Evolutionary conservation across 2,888 invertebrate genomes (phyloP).

Genomic region (Microdon myrmicae): DNA sequence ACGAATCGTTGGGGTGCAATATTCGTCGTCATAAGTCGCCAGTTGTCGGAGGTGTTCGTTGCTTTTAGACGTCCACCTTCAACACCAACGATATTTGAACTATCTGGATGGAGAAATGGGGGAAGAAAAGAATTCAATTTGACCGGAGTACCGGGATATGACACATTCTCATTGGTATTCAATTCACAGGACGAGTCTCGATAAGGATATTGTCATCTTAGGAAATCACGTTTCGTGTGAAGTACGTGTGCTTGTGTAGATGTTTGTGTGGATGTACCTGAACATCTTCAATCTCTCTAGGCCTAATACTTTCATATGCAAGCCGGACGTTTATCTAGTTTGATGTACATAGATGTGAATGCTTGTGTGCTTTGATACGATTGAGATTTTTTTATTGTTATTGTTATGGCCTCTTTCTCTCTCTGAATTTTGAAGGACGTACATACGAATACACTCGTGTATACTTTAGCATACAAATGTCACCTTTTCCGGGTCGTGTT

Average conservation of each 20-base stretch:
- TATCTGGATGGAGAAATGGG: not conserved
- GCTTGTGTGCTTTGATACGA: slow-evolving; percentile 23
- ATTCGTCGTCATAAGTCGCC: slow-evolving; percentile 1
- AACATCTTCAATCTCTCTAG: slow-evolving; percentile 3
- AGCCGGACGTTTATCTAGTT: slow-evolving; percentile 14
- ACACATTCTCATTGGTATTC: slow-evolving; percentile 53
- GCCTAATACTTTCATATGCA: not conserved
- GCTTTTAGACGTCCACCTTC: not conserved
- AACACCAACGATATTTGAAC: slow-evolving; percentile 13
- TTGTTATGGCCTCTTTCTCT: no score
- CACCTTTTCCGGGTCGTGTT: slow-evolving; percentile 18
- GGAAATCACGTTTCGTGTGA: slow-evolving; percentile 50
- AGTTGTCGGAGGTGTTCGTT: no score
- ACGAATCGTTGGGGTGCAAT: slow-evolving; percentile 14
- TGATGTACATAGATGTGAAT: not conserved
- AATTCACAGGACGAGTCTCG: slow-evolving; percentile 50
- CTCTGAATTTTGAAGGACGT: no score
- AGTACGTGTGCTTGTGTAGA: slow-evolving; percentile 43
- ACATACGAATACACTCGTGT: slow-evolving; percentile 15
- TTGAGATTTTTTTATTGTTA: slow-evolving; percentile 43
- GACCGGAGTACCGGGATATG: slow-evolving; percentile 49
- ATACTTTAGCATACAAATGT: slow-evolving; percentile 15
- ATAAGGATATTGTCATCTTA: slow-evolving; percentile 52
- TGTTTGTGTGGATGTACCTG: slow-evolving; percentile 35
- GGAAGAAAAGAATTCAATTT: slow-evolving; percentile 46